Conservation (phyloP, 2,888 invertebrate species). For the Drosophila recens region DNA sequence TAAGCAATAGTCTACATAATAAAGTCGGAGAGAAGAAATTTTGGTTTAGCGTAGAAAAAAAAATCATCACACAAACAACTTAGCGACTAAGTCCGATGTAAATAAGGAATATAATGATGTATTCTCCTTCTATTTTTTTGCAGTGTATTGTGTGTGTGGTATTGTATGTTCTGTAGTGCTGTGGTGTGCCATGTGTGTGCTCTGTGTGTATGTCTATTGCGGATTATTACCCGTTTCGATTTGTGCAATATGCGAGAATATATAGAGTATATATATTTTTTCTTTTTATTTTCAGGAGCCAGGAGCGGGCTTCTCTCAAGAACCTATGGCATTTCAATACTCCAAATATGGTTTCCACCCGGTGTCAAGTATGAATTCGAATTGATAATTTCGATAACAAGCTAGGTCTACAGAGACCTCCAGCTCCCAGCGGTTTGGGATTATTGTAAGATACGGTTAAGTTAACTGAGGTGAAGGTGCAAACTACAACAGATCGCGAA, state of each 20-base stretch:
- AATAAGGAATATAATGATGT: conserved; percentile 13
- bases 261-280: conserved; percentile 12
- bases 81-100: conserved; percentile 44
- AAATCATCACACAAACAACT: conserved; percentile 37
- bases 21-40: conserved; percentile 82
- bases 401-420: conserved; percentile 70
- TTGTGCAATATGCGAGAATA: conserved; percentile 26
- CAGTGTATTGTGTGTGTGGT: conserved; percentile 1
- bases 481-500: conserved; percentile 65
- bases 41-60: conserved; percentile 64
- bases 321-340: conserved; percentile 56
- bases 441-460: conserved; percentile 58
- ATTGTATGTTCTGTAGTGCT: conserved; percentile 16
- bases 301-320: conserved; percentile 82
- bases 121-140: conserved; percentile 9
- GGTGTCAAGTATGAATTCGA: conserved; percentile 59
- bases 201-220: conserved; percentile 23
- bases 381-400: conserved; percentile 33
- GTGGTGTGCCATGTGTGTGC: conserved; percentile 21
- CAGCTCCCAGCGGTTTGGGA: conserved; percentile 82
- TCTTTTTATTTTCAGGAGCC: conserved; percentile 58
- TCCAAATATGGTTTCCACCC: conserved; percentile 56
- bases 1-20: conserved; percentile 90
- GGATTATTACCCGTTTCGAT: not conserved
- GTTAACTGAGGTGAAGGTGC: conserved; percentile 54